phyloP scores from a whole-genome alignment of 2,113 vertebrate species.

The Oceanites oceanicus region DNA sequence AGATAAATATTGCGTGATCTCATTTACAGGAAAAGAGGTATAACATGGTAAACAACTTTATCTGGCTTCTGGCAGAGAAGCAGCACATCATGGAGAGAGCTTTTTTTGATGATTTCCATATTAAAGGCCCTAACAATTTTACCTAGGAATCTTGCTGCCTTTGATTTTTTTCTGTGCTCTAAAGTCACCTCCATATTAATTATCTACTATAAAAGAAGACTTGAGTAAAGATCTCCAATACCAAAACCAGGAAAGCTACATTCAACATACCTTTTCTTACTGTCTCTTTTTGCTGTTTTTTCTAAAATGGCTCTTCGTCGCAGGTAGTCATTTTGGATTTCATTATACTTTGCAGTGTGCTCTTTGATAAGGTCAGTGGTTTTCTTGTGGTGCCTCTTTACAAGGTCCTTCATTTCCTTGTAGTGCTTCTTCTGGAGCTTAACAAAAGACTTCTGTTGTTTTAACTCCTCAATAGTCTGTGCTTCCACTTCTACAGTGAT shows the following conservation, averaged over 20 bases:
- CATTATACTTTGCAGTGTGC: slow-evolving; percentile 87
- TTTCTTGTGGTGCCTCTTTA: slow-evolving; percentile 93
- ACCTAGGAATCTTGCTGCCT: not conserved
- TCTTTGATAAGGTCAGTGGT: slow-evolving; percentile 95
- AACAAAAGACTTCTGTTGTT: slow-evolving; percentile 93
- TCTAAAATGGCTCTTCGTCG: slow-evolving; percentile 83
- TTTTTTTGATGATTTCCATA: not conserved
- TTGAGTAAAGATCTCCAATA: not conserved
- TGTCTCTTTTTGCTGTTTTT: slow-evolving; percentile 90
- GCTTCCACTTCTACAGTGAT: slow-evolving; percentile 86
- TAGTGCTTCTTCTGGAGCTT: slow-evolving; percentile 96
- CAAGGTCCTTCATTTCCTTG: slow-evolving; percentile 98
- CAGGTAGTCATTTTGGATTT: slow-evolving; percentile 89
- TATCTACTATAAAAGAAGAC: not conserved
- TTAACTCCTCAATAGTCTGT: slow-evolving; percentile 91
- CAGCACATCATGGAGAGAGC: not conserved
- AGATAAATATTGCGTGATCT: not conserved
- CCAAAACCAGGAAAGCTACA: not conserved
- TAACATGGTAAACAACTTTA: not conserved
- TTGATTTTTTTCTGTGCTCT: not conserved
- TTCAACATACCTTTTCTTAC: slow-evolving; percentile 90
- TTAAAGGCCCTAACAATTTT: not conserved
- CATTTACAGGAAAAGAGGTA: not conserved
- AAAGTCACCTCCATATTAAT: not conserved
- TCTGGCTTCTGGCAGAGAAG: not conserved